Evolutionary conservation across 1,140 invertebrate species (phyloP), one percentile per base, ranked within the genome.

Genomic region (Bilobella aurantiaca): DNA sequence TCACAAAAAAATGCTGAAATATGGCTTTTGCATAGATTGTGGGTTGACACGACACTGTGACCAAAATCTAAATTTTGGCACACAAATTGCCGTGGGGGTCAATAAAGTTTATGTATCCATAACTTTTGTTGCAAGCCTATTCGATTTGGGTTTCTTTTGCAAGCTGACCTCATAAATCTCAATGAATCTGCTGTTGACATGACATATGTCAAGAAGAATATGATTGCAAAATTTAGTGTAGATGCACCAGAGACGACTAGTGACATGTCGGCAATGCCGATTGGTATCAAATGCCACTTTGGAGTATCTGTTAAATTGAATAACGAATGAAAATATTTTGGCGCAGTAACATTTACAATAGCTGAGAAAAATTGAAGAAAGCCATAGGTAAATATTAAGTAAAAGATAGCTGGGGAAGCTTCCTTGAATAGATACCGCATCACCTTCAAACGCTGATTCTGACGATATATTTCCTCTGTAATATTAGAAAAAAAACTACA

Each of bases 261-360:
- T 8, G 5, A 56, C 14, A 14, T 56, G 8, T 56, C 49, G 23
- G 23, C 8, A 56, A 56, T 23, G 12, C 49, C 49, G 14, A 56
- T 56, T 56, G 49, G 49, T 14, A 56, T 23, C 8, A 56, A 23
- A 14, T 56, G 12, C 49, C 49, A 56, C 23, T 56, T 56, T 23
- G 49, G 49, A 56, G 25, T 25, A 23, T 14, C 8, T 23, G 14
- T 23, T 5, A 56, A 25, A 23, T 56, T 56, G 25, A 56, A 56
- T 8, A 56, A 56, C 23, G 49, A 56, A 25, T 56, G 23, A n/a
- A 56, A 56, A 56, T 56, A 56, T 56, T 56, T 56, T 5, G 49
- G 49, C 8, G 14, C 23, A 23, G 12, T 5, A 12, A 14, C 14
- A 56, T 14, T n/a, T 23, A 14, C 23, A n/a, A 56, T 56, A 5